Conservation (phyloP, 2,113 vertebrate genomes). For the Perca fluviatilis region DNA sequence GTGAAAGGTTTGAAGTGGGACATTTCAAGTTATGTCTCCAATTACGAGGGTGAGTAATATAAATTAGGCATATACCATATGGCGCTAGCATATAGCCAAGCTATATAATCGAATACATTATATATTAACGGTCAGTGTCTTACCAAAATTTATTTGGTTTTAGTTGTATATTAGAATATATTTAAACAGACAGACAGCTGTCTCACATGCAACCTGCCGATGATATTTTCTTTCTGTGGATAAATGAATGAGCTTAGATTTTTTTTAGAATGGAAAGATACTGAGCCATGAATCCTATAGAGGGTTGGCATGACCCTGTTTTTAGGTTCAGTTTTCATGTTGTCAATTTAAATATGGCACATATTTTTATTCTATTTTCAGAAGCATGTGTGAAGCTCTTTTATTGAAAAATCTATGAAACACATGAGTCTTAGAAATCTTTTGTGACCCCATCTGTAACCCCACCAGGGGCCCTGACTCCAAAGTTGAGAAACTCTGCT, state of each 20-base stretch:
- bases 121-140: too few relatives aligned
- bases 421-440: background rate
- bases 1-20: too few relatives aligned
- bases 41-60: too few relatives aligned
- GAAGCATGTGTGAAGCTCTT: background rate
- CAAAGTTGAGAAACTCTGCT: conserved; percentile 43
- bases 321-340: conserved; percentile 2
- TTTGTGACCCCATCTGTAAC: conserved; percentile 36
- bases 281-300: background rate
- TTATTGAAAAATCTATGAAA: conserved; percentile 5
- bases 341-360: background rate
- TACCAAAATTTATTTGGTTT: too few relatives aligned
- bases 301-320: background rate
- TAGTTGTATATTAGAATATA: too few relatives aligned
- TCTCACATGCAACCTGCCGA: too few relatives aligned
- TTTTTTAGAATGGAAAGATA: background rate
- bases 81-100: too few relatives aligned
- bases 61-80: too few relatives aligned
- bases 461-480: conserved; percentile 24
- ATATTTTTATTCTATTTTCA: background rate
- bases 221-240: background rate
- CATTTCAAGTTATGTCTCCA: too few relatives aligned
- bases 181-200: too few relatives aligned
- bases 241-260: background rate
- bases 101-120: too few relatives aligned